phyloP scores from a whole-genome alignment of 2,797 vertebrate genomes.

The Micrastur ruficollis region DNA sequence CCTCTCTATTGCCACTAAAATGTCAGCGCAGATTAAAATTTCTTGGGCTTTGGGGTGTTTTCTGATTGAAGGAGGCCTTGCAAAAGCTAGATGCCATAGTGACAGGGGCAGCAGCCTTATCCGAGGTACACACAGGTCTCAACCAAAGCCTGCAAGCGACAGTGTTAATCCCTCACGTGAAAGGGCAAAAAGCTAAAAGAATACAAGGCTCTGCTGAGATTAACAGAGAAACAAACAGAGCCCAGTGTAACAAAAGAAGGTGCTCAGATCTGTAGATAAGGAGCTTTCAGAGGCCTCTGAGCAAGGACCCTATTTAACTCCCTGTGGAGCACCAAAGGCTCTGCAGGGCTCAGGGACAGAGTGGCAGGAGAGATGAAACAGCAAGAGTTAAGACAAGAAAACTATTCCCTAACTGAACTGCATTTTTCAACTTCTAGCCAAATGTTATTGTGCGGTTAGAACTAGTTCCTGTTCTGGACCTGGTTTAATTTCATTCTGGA shows the following conservation, averaged over 20 bases:
- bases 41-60: neutral
- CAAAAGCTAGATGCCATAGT: neutral
- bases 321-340: constrained; percentile 9
- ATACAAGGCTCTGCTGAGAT: constrained; percentile 46
- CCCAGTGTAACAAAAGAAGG: constrained; percentile 47
- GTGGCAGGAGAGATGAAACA: neutral
- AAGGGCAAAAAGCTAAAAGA: constrained; percentile 64
- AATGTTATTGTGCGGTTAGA: constrained; percentile 2
- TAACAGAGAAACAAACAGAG: constrained; percentile 50
- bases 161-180: constrained; percentile 16
- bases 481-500: constrained; percentile 21
- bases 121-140: neutral
- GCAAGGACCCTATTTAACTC: constrained; percentile 52
- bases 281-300: constrained; percentile 19
- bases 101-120: neutral
- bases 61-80: neutral
- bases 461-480: constrained; percentile 24
- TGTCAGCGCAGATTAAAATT: neutral
- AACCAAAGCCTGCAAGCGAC: neutral
- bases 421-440: constrained; percentile 2
- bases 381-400: neutral
- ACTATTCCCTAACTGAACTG: neutral
- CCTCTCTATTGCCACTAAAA: neutral
- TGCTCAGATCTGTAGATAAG: constrained; percentile 55
- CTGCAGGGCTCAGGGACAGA: neutral